Conservation (phyloP, 1,140 invertebrate genomes). For the Diorhabda elongata region DNA sequence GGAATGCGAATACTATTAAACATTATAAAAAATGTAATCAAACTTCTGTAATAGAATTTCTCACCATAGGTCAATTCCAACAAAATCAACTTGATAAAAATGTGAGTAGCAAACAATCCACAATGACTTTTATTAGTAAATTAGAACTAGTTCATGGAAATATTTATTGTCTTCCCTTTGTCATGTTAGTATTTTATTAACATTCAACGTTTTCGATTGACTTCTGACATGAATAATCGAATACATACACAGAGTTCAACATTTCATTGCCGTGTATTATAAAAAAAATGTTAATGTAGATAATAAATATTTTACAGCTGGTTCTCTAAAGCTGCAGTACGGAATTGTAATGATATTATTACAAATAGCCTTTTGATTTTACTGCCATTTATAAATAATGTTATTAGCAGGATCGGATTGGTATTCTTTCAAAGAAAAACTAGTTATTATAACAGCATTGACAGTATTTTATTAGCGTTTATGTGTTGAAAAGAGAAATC, state of each 20-base stretch:
- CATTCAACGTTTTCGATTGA: neutral
- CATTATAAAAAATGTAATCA: too few species aligned
- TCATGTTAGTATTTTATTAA: neutral
- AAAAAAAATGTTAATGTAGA: neutral
- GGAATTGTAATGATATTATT: conserved; percentile 3
- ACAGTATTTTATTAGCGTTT: too few species aligned
- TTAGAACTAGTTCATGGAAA: too few species aligned
- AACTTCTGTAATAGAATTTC: too few species aligned
- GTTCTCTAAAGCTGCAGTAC: neutral
- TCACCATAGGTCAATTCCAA: too few species aligned
- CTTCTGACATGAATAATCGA: neutral
- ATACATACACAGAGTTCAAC: neutral
- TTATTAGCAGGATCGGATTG: neutral
- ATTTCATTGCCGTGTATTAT: neutral
- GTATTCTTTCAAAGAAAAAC: neutral
- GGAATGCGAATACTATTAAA: too few species aligned
- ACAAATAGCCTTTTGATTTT: neutral
- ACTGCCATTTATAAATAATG: neutral
- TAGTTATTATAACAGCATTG: too few species aligned
- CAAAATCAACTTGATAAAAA: too few species aligned
- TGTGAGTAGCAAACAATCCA: too few species aligned
- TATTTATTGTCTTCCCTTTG: neutral
- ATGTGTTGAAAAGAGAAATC: too few species aligned
- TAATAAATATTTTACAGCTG: neutral
- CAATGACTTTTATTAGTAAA: too few species aligned